These are phyloP conservation scores for Chaetogeoica ovagalla DNA, from an alignment of 2,888 invertebrate species.

Conservation along the genomic window DNA sequence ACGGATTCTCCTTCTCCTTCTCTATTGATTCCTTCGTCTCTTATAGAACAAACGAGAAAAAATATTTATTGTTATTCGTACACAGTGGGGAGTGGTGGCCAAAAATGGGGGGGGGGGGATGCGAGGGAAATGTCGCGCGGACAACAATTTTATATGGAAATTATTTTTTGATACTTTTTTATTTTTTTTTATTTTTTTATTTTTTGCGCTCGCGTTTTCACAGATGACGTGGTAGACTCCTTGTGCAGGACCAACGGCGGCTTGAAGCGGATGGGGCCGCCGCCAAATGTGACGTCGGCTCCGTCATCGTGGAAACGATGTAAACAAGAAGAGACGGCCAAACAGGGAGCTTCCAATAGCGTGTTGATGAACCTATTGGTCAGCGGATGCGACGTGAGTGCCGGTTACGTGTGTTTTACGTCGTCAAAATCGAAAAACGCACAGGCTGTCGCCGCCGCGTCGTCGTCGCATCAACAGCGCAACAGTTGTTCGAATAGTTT, in stretches of 20 bases:
- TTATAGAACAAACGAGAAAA: no score
- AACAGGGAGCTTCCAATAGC: conserved; percentile 67
- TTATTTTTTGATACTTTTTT: no score
- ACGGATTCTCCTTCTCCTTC: no score
- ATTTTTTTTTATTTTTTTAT: no score
- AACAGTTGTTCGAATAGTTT: conserved; percentile 4
- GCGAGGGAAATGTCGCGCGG: background rate
- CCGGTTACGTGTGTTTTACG: conserved; percentile 77
- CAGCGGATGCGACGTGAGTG: conserved; percentile 91
- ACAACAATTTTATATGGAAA: no score
- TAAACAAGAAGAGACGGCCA: conserved; percentile 58
- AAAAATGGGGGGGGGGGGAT: no score
- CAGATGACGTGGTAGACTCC: conserved; percentile 56
- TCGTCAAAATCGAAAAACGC: conserved; percentile 48
- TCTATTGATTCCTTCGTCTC: no score
- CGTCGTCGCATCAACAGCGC: conserved; percentile 5
- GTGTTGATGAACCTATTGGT: conserved; percentile 93
- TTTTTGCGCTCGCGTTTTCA: background rate
- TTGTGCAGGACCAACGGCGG: conserved; percentile 59
- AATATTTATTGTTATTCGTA: no score
- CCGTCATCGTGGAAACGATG: conserved; percentile 59
- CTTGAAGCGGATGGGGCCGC: conserved; percentile 56
- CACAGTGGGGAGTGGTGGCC: no score
- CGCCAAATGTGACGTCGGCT: conserved; percentile 60
- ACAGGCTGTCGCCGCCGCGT: background rate